Evolutionary conservation across 2,888 invertebrate genomes (phyloP), one percentile per base, ranked within the genome.

Genomic region (Orthosia incerta): DNA sequence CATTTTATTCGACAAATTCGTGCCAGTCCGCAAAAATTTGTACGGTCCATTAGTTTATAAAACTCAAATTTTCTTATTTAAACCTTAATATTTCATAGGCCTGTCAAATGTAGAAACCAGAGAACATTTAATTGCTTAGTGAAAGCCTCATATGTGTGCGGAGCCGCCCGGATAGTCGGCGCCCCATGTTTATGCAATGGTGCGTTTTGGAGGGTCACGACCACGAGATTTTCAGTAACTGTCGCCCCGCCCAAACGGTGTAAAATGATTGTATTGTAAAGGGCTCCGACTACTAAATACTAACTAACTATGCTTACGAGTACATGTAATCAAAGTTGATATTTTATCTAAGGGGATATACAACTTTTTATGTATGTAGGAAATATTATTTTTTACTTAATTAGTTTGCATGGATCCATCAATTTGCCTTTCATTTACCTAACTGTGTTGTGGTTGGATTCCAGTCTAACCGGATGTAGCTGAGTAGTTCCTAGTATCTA

Each of bases 151-250:
- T 59, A 53, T 81, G 78, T 83, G 71, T 75, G 23, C 62, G 15
- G 16, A 66, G 68, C 46, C 68, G 81, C 48, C 71, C 76, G 74
- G 83, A 76, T 80, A 31, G 71, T 70, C 60, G 77, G 77, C 77
- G 80, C 77, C 85, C 55, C 39, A 45, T 82, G 80, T 82, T 76
- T 75, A 75, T 61, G 77, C 79, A 79, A 57, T 71, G 53, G 70
- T 72, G 57, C 56, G 69, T 72, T 74, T 64, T 26, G 48, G 71
- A 64, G 20, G 15, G 50, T 56, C 63, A 66, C 59, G 39, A 68
- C 51, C 63, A 66, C 59, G 39, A 68, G 62, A 55, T 59, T 72
- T 59, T 72, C 50, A 48, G 23, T 48, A 26, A 57, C n/a, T 26
- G 16, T 59, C 18, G 5, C 20, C 67, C 9, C 60, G 12, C 20